Evolutionary conservation across 1,140 invertebrate genomes (phyloP).

Genomic region (Acromyrmex echinatior): DNA sequence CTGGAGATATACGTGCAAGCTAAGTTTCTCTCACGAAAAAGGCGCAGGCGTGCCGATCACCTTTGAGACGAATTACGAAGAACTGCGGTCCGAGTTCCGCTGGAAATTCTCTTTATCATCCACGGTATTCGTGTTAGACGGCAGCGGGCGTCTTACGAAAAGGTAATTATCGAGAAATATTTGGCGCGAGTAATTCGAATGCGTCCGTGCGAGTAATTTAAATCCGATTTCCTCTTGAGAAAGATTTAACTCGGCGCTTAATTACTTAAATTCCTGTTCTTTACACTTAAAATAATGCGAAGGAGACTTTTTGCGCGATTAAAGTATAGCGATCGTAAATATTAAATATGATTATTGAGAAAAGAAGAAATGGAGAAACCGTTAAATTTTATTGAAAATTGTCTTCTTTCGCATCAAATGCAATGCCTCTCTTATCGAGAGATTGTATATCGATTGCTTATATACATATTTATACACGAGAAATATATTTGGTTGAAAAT

Average conservation of each 20-base stretch:
- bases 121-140: conserved; percentile 12
- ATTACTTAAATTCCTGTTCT: conserved; percentile 59
- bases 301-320: background rate
- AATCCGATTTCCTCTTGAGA: conserved; percentile 46
- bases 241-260: conserved; percentile 54
- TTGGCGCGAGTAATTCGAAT: conserved; percentile 60
- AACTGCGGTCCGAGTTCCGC: conserved; percentile 57
- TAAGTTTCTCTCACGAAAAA: conserved; percentile 53
- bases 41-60: conserved; percentile 52
- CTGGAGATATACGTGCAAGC: conserved; percentile 45
- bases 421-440: background rate
- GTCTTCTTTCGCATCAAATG: background rate
- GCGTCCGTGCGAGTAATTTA: conserved; percentile 61
- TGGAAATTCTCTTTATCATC: conserved; percentile 59
- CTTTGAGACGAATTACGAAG: conserved; percentile 59
- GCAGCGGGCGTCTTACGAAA: conserved; percentile 45
- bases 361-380: background rate
- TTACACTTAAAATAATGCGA: conserved; percentile 32
- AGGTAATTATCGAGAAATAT: conserved; percentile 64
- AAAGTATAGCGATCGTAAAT: conserved; percentile 16
- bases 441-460: background rate
- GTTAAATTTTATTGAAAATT: background rate
- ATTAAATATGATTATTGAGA: conserved; percentile 31
- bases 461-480: background rate
- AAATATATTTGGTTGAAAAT: no score